These are phyloP conservation scores for Cheilosia grossa DNA, from an alignment of 2,888 invertebrate genomes.

Conservation along the genomic window DNA sequence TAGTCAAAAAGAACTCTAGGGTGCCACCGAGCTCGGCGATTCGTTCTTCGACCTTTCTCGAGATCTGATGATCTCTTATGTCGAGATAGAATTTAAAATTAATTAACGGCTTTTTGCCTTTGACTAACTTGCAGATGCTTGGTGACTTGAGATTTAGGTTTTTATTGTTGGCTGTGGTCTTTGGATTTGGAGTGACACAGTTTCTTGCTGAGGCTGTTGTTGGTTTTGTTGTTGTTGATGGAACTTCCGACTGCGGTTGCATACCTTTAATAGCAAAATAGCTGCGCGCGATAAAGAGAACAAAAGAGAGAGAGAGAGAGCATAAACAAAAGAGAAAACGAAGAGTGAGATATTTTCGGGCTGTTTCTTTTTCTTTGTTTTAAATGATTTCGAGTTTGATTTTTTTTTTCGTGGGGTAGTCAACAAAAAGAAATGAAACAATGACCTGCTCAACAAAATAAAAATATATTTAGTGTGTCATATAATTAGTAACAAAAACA, in stretches of 20 bases:
- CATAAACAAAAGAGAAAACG: slow-evolving; percentile 66
- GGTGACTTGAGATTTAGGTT: slow-evolving; percentile 65
- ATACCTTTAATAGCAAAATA: slow-evolving; percentile 83
- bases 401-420: slow-evolving; percentile 1
- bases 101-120: slow-evolving; percentile 85
- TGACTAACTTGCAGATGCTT: slow-evolving; percentile 80
- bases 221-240: slow-evolving; percentile 81
- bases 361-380: slow-evolving; percentile 29
- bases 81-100: slow-evolving; percentile 91
- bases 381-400: slow-evolving; percentile 20
- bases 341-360: slow-evolving; percentile 59
- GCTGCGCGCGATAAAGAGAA: slow-evolving; percentile 75
- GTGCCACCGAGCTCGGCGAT: slow-evolving; percentile 88
- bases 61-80: slow-evolving; percentile 88
- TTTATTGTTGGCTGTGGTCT: slow-evolving; percentile 73
- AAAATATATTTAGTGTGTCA: background rate
- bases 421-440: slow-evolving; percentile 23
- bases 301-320: slow-evolving; percentile 34
- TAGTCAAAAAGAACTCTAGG: slow-evolving; percentile 82
- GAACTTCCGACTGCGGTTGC: slow-evolving; percentile 83
- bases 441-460: slow-evolving; percentile 1
- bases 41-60: slow-evolving; percentile 87
- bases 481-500: background rate
- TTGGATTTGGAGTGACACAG: slow-evolving; percentile 58
- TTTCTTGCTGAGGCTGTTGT: slow-evolving; percentile 76